Evolutionary conservation across 2,797 vertebrate genomes (phyloP).

Genomic region (Gymnopithys bicolor): DNA sequence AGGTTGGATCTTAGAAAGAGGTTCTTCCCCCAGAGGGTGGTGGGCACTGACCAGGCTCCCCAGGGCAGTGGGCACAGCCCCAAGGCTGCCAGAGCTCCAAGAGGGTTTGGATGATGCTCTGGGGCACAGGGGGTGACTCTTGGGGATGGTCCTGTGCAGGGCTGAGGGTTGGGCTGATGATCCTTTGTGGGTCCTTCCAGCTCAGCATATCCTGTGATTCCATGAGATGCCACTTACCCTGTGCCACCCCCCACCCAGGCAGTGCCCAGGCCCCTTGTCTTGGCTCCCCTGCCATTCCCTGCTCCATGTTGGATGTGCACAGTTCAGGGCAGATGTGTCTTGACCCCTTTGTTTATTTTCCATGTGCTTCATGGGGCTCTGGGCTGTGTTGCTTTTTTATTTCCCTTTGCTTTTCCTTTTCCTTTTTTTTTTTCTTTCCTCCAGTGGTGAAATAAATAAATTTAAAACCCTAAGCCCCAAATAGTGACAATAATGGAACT

Average conservation of each 20-base stretch:
- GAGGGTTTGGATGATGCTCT: not conserved
- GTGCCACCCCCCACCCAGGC: not conserved
- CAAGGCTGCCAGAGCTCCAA: not conserved
- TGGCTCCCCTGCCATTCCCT: not conserved
- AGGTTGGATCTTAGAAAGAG: no score
- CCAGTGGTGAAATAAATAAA: not conserved
- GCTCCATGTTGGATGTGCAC: not conserved
- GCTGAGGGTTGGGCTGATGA: not conserved
- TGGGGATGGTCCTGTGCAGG: not conserved
- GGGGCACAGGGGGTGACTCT: not conserved
- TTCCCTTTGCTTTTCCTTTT: not conserved
- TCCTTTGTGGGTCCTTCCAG: not conserved
- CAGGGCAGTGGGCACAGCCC: not conserved
- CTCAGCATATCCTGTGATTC: not conserved
- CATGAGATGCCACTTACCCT: not conserved
- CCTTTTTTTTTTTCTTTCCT: not conserved
- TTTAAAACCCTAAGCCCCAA: not conserved
- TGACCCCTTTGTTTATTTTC: not conserved
- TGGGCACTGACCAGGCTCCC: not conserved
- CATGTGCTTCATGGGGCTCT: not conserved
- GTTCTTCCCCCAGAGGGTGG: no score
- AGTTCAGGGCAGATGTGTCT: not conserved
- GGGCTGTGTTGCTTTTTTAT: not conserved
- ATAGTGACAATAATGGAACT: not conserved
- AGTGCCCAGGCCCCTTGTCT: not conserved